Base-by-base conservation (phyloP, 2,113 vertebrate genomes). In the Pelvicachromis taeniatus region DNA sequence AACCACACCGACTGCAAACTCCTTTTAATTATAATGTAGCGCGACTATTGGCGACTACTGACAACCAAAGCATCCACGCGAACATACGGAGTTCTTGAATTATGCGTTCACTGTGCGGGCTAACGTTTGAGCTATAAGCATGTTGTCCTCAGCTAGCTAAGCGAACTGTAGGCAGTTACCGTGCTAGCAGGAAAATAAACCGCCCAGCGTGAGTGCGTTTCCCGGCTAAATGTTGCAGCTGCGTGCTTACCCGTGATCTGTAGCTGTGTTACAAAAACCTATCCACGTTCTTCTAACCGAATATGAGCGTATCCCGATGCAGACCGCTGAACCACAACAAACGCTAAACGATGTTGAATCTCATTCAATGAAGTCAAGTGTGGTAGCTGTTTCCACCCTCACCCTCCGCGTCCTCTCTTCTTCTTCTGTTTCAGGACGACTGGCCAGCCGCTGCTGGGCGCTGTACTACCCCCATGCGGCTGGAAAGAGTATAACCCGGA, bases 311-410 rank as follows among this genome's bases (percentile, higher is more conserved):
- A 21, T 42, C 33, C 6, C 23, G 75, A 3, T 9, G 26, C 6
- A 54, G 14, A 13, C 16, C 23, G 12, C n/a, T 21, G n/a, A 45
- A 63, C 23, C 50, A 23, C 33, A 17, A 77, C 31, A 38, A 59
- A 63, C 11, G 50, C 59, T 63, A 33, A 33, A 17, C 54, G 29
- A 12, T 59, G 11, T 38, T 35, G 9, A 45, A 38, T 50, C 65
- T 86, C 84, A 86, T 86, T 86, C 55, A 86, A 86, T 86, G 58
- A 86, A 85, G 53, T 31, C 78, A 54, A 70, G 63, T 85, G 56
- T 86, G 35, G 21, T 38, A 55, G 48, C 79, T 73, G 77, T 68
- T 19, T 31, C 23, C 42, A 29, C 70, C 26, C 70, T 48, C 40
- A 17, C 42, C 16, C 14, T 29, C 42, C 38, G 23, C 26, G 59